These are phyloP conservation scores for Dromaius novaehollandiae DNA, from an alignment of 2,113 vertebrate genomes.

Conservation along the genomic window DNA sequence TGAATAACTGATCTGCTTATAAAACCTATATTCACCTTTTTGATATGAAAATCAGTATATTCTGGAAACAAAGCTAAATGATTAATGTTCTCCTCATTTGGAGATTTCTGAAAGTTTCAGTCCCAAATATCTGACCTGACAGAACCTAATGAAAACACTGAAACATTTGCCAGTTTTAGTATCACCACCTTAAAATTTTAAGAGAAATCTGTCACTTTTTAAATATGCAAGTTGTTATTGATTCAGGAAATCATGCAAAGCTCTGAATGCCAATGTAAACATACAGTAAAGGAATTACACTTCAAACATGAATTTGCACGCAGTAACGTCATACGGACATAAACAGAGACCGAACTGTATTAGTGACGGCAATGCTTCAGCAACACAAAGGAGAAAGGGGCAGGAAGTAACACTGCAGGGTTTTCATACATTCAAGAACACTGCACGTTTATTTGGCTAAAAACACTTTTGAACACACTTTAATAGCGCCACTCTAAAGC, in stretches of 20 bases:
- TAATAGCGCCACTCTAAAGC: not conserved
- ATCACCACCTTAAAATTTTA: not conserved
- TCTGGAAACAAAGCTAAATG: not conserved
- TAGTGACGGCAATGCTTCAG: constrained; percentile 21
- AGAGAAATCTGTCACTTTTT: not conserved
- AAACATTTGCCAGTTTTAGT: not conserved
- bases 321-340: not conserved
- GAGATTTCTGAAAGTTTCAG: not conserved
- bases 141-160: not conserved
- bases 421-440: not conserved
- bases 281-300: not conserved
- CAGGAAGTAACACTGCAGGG: not conserved
- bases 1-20: not conserved
- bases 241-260: constrained; percentile 7
- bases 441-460: not conserved
- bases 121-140: not conserved
- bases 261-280: not conserved
- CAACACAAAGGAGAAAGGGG: constrained; percentile 10
- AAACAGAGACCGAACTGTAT: not conserved
- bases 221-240: not conserved
- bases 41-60: not conserved
- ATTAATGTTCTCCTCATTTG: not conserved
- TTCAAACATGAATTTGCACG: not conserved
- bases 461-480: not conserved
- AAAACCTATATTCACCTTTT: not conserved